Evolutionary conservation across 2,888 invertebrate genomes (phyloP).

Genomic region (Halocaridina rubra): DNA sequence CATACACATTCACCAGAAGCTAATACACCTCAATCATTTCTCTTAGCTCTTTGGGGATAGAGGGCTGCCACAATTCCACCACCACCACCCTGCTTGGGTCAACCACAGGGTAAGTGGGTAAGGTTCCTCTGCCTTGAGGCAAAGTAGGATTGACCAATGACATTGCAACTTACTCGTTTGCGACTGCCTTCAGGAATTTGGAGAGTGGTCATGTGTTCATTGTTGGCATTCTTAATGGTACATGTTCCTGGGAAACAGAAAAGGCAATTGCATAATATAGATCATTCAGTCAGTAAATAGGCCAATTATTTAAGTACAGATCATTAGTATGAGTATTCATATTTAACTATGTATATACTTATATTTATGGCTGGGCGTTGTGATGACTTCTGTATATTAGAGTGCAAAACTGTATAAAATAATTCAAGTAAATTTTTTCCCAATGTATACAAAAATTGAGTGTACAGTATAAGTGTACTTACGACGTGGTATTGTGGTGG

Average conservation of each 20-base stretch:
- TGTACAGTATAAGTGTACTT: no score
- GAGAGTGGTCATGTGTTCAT: constrained; percentile 1
- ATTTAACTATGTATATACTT: not conserved
- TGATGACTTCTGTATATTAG: not conserved
- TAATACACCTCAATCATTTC: no score
- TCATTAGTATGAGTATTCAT: not conserved
- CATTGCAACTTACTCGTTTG: constrained; percentile 34
- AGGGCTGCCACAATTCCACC: no score
- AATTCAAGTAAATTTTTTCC: no score
- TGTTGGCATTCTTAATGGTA: not conserved
- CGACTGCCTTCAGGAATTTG: constrained; percentile 19
- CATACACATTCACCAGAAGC: no score
- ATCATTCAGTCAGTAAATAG: not conserved
- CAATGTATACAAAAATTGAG: no score
- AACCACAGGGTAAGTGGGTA: no score
- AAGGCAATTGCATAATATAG: not conserved
- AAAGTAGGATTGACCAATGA: no score
- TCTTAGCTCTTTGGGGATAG: no score
- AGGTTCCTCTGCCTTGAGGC: no score
- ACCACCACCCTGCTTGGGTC: no score
- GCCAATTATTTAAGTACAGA: not conserved
- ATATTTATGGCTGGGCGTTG: not conserved
- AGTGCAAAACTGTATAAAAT: not conserved
- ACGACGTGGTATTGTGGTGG: constrained; percentile 28
- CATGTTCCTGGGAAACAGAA: not conserved